phyloP scores from a whole-genome alignment of 64 coral and sea anemone species.

The Pocillopora damicornis region DNA sequence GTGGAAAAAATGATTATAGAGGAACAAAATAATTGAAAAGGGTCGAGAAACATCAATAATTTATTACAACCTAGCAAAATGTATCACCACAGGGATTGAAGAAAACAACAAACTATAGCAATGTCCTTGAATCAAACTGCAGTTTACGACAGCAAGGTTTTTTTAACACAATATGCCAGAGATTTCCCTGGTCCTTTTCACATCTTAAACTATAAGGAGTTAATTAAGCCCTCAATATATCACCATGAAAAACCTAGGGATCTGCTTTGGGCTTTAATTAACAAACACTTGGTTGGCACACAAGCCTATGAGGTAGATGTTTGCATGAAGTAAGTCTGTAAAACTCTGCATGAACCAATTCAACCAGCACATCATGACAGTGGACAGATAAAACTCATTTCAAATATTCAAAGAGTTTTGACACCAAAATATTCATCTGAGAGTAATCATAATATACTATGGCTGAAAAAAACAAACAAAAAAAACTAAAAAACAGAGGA shows the following conservation, averaged over 20 bases:
- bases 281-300: neutral
- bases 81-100: constrained; percentile 4
- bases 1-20: neutral
- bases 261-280: constrained; percentile 13
- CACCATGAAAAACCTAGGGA: neutral
- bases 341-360: neutral
- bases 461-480: neutral
- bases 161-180: neutral
- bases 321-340: neutral
- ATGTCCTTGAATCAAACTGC: neutral
- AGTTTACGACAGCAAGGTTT: neutral
- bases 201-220: neutral
- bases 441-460: neutral
- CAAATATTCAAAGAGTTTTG: neutral
- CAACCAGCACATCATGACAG: neutral
- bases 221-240: neutral
- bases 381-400: neutral
- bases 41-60: neutral
- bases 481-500: neutral
- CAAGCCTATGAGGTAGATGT: neutral
- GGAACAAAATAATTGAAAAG: neutral
- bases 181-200: neutral
- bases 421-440: neutral
- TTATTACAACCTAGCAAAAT: neutral
- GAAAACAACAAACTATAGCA: neutral